Evolutionary conservation across 2,888 invertebrate species (phyloP), one percentile per base, ranked within the genome.

Genomic region (Nemapogon koenigi): DNA sequence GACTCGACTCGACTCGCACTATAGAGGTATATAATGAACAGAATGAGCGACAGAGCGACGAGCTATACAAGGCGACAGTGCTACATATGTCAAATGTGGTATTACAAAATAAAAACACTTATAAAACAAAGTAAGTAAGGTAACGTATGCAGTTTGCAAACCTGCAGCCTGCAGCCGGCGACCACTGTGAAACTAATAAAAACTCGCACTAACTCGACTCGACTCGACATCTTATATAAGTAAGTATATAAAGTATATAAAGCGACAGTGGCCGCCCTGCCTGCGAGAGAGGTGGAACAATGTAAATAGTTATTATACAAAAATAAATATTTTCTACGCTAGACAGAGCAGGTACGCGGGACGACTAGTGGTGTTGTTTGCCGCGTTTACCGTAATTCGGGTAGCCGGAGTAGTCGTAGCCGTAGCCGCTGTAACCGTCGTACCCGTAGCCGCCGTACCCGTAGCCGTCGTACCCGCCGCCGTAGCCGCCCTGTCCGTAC

Each of bases 361-460:
- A 4, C 28, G 6, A 4, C 27, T 17, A 27, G 17, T 27, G 37
- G 17, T 26, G 37, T 16, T 76, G 76, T 73, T 78, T 78, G 69
- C 75, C 75, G 67, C 76, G 76, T 79, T 76, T 89, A 88, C 89
- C 89, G 82, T 89, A 89, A 83, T 88, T 88, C 79, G 87, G 86
- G 80, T 89, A 89, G 81, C 86, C 87, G 67, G 87, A 85, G 81
- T 88, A 88, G 79, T 88, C 88, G 75, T 89, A 89, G 62, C 89
- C 88, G 75, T 89, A 89, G 57, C 87, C 87, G 56, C 87, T 85
- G 71, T 88, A 88, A 58, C 88, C 87, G 59, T 85, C 84, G 76
- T 89, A 87, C 59, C 89, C 88, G 65, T 84, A 85, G 72, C 87
- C 86, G 53, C 87, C 86, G 57, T 85, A 83, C 60, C 86, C 83